These are phyloP conservation scores for Brachionus angularis DNA, from an alignment of 1,140 invertebrate species.

Conservation along the genomic window DNA sequence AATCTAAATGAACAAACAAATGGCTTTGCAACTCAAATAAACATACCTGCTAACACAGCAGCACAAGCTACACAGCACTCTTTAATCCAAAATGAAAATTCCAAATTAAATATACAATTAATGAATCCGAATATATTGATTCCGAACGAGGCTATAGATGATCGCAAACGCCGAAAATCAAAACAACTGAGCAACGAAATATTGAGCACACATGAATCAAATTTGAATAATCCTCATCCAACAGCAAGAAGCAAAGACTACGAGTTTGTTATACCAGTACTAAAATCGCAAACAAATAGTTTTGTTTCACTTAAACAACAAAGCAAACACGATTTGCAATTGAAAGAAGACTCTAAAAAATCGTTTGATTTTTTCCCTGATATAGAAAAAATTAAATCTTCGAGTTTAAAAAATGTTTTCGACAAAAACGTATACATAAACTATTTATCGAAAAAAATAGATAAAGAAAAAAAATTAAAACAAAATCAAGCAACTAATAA, in stretches of 20 bases:
- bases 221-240: no score
- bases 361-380: slow-evolving; percentile 27
- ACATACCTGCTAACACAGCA: background rate
- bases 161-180: no score
- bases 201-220: no score
- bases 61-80: no score
- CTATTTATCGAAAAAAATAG: background rate
- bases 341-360: slow-evolving; percentile 31
- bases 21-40: slow-evolving; percentile 32
- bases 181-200: no score
- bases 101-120: no score
- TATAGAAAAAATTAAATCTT: slow-evolving; percentile 19
- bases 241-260: background rate
- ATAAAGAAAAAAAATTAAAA: background rate
- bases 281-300: slow-evolving; percentile 15
- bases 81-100: no score
- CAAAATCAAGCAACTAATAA: background rate
- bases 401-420: slow-evolving; percentile 8
- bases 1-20: slow-evolving; percentile 17
- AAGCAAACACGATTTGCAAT: no score
- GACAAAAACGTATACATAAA: background rate
- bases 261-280: slow-evolving; percentile 10
- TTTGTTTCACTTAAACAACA: background rate
- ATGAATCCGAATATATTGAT: no score
- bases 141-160: no score